phyloP scores from a whole-genome alignment of 2,113 vertebrate species.

The Hippotragus niger region DNA sequence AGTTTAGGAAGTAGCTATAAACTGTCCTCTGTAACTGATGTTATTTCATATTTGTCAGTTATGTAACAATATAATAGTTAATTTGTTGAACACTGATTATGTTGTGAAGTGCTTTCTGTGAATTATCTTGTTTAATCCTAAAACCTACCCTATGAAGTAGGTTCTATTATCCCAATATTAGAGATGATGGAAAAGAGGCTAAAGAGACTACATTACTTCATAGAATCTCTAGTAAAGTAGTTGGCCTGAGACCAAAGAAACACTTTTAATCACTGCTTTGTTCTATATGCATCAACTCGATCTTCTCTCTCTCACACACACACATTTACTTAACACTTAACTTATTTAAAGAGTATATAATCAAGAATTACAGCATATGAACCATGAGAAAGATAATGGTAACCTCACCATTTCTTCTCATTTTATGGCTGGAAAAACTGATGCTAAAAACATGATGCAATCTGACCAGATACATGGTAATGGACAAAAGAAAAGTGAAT shows the following conservation, averaged over 20 bases:
- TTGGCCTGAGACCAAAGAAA: neutral
- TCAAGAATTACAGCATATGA: neutral
- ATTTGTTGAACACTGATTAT: neutral
- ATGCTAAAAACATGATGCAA: neutral
- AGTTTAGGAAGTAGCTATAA: neutral
- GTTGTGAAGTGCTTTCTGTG: neutral
- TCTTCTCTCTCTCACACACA: neutral
- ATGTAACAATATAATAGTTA: neutral
- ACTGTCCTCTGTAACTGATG: neutral
- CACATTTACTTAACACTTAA: neutral
- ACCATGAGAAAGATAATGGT: neutral
- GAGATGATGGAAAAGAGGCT: neutral
- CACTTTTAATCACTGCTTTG: neutral
- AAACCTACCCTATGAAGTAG: neutral
- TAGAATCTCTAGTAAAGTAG: neutral
- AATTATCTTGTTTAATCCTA: neutral
- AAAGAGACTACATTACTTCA: neutral
- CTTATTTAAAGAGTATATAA: neutral
- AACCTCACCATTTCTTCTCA: neutral
- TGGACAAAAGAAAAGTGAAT: neutral
- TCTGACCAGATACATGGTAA: neutral
- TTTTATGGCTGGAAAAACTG: neutral
- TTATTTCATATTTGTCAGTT: neutral
- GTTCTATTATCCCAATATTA: neutral
- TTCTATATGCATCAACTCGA: neutral